Evolutionary conservation across 2,113 vertebrate genomes (phyloP).

Genomic region (Pituophis catenifer): DNA sequence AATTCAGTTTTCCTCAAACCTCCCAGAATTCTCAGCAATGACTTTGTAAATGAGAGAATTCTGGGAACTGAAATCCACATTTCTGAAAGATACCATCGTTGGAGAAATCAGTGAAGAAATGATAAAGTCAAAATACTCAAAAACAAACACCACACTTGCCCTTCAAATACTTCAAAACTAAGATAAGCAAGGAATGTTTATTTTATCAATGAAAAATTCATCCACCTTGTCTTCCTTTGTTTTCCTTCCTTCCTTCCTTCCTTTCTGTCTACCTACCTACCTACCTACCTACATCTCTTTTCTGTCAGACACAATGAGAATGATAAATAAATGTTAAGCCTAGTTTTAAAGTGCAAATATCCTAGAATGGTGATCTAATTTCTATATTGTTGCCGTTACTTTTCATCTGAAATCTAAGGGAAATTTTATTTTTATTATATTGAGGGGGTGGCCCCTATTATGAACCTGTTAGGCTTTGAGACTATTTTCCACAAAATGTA

Average conservation of each 20-base stretch:
- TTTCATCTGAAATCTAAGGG: not conserved
- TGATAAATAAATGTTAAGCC: not conserved
- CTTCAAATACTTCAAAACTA: not conserved
- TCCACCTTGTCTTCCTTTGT: not conserved
- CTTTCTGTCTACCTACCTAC: not conserved
- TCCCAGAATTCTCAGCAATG: not conserved
- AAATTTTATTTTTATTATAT: not conserved
- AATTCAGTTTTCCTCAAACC: not conserved
- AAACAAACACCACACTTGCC: not conserved
- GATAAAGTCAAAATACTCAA: not conserved
- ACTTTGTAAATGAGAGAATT: not conserved
- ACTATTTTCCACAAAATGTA: slow-evolving; percentile 32
- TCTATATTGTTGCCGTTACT: not conserved
- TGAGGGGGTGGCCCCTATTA: slow-evolving; percentile 38
- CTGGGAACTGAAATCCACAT: not conserved
- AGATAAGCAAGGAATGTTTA: not conserved
- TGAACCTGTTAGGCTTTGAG: slow-evolving; percentile 50
- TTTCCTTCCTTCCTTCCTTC: not conserved
- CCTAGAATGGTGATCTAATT: not conserved
- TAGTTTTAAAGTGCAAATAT: not conserved
- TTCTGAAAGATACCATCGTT: not conserved
- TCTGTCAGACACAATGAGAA: not conserved
- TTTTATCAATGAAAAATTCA: not conserved
- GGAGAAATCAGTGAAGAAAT: not conserved
- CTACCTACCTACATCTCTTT: not conserved